These are phyloP conservation scores for Arion vulgaris DNA, from an alignment of 1,140 invertebrate species.

Conservation along the genomic window DNA sequence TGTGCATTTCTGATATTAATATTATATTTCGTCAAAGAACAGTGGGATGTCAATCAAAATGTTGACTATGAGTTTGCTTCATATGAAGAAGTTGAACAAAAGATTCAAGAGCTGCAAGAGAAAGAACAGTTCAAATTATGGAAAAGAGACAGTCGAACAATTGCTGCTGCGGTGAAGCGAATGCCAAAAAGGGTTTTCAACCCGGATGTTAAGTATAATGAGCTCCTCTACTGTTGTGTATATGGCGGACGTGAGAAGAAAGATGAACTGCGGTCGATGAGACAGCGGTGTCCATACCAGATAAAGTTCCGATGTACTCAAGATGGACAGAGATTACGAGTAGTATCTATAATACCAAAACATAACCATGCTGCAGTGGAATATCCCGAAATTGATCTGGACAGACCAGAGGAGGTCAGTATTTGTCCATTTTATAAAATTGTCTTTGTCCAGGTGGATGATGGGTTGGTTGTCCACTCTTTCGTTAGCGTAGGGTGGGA, in stretches of 20 bases:
- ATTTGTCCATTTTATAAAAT: too few relatives aligned
- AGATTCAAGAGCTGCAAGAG: slow-evolving; percentile 38
- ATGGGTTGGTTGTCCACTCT: too few relatives aligned
- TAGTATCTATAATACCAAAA: slow-evolving; percentile 27
- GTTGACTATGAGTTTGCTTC: slow-evolving; percentile 39
- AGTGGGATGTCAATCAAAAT: slow-evolving; percentile 32
- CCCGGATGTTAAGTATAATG: slow-evolving; percentile 39
- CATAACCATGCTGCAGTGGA: slow-evolving; percentile 31
- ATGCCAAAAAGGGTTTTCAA: slow-evolving; percentile 38
- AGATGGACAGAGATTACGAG: slow-evolving; percentile 32
- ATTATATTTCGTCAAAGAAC: background rate
- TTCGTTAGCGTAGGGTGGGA: too few relatives aligned
- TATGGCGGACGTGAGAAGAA: slow-evolving; percentile 38
- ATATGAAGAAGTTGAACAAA: slow-evolving; percentile 38
- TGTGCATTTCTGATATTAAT: background rate
- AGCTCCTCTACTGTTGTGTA: slow-evolving; percentile 37
- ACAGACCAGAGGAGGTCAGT: slow-evolving; percentile 18
- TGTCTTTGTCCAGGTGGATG: too few relatives aligned
- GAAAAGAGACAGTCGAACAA: slow-evolving; percentile 39
- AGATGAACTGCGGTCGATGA: slow-evolving; percentile 36
- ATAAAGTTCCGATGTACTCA: slow-evolving; percentile 37
- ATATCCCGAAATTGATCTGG: slow-evolving; percentile 16
- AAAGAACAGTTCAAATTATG: slow-evolving; percentile 38
- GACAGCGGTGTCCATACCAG: slow-evolving; percentile 36
- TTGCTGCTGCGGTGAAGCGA: slow-evolving; percentile 36